These are phyloP conservation scores for Australoheros scitulus DNA, from an alignment of 2,113 vertebrate genomes.

Conservation along the genomic window DNA sequence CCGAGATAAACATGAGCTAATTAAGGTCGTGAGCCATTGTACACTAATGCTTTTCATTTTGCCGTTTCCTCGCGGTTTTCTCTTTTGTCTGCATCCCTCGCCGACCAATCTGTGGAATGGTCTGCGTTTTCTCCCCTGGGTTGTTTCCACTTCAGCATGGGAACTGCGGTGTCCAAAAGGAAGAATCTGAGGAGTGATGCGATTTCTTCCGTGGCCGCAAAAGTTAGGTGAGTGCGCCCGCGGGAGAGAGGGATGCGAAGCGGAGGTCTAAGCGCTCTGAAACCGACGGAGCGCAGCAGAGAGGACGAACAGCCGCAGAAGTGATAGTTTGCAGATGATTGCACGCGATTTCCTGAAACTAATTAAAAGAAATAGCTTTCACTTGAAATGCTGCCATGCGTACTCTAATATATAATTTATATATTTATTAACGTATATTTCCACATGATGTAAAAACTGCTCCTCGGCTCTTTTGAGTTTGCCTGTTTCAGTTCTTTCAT, in stretches of 20 bases:
- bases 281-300: background rate
- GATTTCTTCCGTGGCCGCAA: constrained; percentile 92
- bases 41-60: background rate
- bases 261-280: background rate
- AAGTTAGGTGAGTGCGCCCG: constrained; percentile 88
- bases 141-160: constrained; percentile 86
- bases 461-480: background rate
- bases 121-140: constrained; percentile 50
- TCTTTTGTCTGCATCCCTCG: background rate
- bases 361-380: background rate
- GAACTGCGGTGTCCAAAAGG: constrained; percentile 93
- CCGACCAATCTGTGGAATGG: constrained; percentile 70
- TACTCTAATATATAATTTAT: background rate
- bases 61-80: background rate
- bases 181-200: constrained; percentile 91
- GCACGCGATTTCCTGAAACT: background rate
- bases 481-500: background rate
- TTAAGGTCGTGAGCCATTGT: background rate
- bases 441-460: background rate
- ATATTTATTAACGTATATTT: background rate
- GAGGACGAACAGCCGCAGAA: background rate
- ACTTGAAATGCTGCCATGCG: background rate
- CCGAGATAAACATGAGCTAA: background rate
- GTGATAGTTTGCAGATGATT: background rate
- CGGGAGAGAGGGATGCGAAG: too few relatives aligned